phyloP scores from a whole-genome alignment of 2,797 vertebrate species.

The Anguilla obscura region DNA sequence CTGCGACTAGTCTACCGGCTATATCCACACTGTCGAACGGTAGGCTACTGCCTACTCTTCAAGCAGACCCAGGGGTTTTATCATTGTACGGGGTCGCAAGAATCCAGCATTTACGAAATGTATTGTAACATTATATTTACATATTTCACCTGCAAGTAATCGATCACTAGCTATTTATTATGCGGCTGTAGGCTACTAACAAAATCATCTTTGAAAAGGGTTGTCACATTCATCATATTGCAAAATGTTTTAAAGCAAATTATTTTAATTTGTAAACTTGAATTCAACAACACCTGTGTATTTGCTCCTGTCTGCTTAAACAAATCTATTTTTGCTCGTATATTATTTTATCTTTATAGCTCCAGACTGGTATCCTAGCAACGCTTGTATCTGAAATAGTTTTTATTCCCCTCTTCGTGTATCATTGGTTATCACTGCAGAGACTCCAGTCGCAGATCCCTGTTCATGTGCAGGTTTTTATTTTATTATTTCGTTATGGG shows the following conservation, averaged over 20 bases:
- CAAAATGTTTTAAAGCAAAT: background rate
- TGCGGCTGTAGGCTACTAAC: background rate
- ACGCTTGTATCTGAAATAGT: slow-evolving; percentile 19
- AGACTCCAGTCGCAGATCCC: background rate
- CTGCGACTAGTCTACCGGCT: background rate
- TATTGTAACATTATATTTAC: background rate
- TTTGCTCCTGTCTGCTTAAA: background rate
- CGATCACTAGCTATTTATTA: background rate
- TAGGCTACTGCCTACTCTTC: background rate
- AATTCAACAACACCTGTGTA: background rate
- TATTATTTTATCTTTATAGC: background rate
- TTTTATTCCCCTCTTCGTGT: slow-evolving; percentile 12
- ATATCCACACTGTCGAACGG: background rate
- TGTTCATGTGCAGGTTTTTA: background rate
- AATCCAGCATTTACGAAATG: background rate
- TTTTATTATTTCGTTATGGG: background rate
- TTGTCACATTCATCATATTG: background rate
- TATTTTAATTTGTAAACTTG: background rate
- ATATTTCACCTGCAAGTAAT: background rate
- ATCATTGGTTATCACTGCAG: background rate
- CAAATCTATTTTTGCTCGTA: slow-evolving; percentile 1
- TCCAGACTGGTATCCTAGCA: slow-evolving; percentile 22
- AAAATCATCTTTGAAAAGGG: background rate
- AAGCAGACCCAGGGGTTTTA: background rate
- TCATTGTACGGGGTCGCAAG: background rate